Conservation (phyloP, 2,888 invertebrate species). For the Phengaris alcon region DNA sequence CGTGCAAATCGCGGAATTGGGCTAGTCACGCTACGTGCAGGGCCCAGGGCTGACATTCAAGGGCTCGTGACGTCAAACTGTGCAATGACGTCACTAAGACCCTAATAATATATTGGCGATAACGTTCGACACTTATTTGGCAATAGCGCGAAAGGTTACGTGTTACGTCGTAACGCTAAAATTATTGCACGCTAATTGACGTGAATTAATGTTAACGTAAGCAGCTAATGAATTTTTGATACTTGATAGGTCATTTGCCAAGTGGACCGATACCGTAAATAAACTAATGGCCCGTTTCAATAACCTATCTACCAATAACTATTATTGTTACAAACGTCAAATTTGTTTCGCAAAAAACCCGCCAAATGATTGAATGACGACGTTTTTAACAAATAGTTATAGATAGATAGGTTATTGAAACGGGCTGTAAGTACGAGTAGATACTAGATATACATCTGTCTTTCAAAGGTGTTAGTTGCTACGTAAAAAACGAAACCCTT, state of each 20-base stretch:
- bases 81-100: neutral
- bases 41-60: constrained; percentile 12
- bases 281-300: no score
- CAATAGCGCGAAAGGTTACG: constrained; percentile 7
- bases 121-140: constrained; percentile 2
- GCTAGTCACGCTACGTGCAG: neutral
- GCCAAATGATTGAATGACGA: no score
- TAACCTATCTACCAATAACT: no score
- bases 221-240: neutral
- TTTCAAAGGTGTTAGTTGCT: no score
- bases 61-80: constrained; percentile 7
- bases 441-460: no score
- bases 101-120: neutral
- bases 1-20: neutral
- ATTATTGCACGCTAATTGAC: neutral
- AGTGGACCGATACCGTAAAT: no score
- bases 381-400: no score
- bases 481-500: no score
- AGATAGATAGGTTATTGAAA: no score
- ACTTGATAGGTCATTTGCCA: neutral
- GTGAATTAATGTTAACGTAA: neutral
- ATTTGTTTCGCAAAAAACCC: no score
- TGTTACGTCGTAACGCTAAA: neutral
- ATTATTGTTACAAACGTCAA: no score
- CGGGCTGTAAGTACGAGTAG: no score